phyloP scores from a whole-genome alignment of 2,797 vertebrate species.

The Cercopithecus neglectus region DNA sequence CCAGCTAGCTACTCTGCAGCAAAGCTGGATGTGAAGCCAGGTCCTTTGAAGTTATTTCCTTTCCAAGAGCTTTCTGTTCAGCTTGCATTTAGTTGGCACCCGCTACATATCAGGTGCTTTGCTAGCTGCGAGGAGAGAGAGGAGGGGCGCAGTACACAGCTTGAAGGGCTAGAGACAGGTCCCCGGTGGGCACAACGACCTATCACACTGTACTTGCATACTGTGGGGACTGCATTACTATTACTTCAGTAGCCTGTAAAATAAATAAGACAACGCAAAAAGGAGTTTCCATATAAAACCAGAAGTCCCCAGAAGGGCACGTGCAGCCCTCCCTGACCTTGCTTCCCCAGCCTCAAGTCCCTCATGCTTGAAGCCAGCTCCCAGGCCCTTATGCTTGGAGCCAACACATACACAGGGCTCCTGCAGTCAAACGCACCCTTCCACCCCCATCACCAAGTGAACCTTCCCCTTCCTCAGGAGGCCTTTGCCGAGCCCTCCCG shows the following conservation, averaged over 20 bases:
- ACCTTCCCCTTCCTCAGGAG: not conserved
- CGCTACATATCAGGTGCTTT: not conserved
- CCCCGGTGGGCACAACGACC: accelerated
- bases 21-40: not conserved
- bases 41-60: not conserved
- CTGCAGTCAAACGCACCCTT: not conserved
- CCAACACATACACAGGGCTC: not conserved
- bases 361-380: not conserved
- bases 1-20: not conserved
- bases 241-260: not conserved
- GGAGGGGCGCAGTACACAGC: not conserved
- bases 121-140: not conserved
- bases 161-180: too few relatives aligned
- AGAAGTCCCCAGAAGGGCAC: not conserved
- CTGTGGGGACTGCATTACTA: not conserved
- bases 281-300: not conserved
- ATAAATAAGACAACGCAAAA: not conserved
- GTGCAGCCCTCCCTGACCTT: not conserved
- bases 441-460: not conserved
- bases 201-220: accelerated
- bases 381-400: not conserved
- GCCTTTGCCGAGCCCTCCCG: not conserved
- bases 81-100: not conserved
- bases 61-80: not conserved
- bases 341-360: not conserved